Evolutionary conservation across 2,797 vertebrate species (phyloP), one percentile per base, ranked within the genome.

Genomic region (Xerus rutilus): DNA sequence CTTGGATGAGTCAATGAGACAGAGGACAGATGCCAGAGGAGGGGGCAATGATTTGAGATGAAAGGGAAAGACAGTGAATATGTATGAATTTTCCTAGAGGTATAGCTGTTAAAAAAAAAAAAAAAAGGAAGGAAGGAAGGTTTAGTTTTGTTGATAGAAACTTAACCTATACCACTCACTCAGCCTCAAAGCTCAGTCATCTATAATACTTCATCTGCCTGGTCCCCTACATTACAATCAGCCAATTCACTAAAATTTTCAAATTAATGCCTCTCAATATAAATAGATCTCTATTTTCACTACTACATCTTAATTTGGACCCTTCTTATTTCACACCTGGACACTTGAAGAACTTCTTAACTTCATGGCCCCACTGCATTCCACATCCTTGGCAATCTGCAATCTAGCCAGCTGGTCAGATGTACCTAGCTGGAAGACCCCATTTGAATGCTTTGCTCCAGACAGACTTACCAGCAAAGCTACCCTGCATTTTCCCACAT

Each of bases 181-280:
- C 30, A 72, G 2, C 13, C 70, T 93, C 72, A 69, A 86, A 79
- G 20, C 10, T 21, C 23, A 9, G 3, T 30, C 30, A 14, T 35
- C 57, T 35, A 35, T 59, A 28, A 35, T 0, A 49, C 0, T 17
- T 65, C 21, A 12, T 43, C 49, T 62, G 49, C 73, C 12, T 84
- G 13, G 3, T 8, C 2, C 0, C 3, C 18, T 43, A 4, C 3
- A 0, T 10, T 52, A 7, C 30, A 52, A 54, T 88, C 59, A 18
- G 45, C 43, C 17, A 86, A 6, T 47, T 47, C 52, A 12, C 7
- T 82, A 79, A 82, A 7, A 15, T 28, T 65, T 35, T 72, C 21
- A 79, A 65, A 74, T 70, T 12, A 23, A 1, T 21, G 4, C 3
- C n/a, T 87, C 64, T 73, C 78, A 85, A 32, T 52, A 39, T 76